Percentiles rank a stretch among this genome's conserved stretches.
Conservation (phyloP, 2,113 vertebrate genomes). For the Hemichromis elongatus region DNA sequence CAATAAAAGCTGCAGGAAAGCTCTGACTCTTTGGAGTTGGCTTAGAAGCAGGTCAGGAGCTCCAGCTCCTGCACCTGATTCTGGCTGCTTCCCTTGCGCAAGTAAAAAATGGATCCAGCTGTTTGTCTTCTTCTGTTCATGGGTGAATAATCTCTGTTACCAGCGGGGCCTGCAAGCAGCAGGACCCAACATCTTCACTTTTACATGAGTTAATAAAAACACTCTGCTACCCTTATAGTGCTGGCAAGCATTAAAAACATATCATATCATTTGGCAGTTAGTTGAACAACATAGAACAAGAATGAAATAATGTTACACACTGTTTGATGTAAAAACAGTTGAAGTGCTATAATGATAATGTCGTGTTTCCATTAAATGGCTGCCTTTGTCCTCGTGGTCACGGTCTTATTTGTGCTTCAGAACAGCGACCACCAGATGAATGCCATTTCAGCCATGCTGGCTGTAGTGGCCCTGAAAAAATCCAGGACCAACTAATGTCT, state of each 20-base stretch:
- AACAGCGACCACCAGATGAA: background rate
- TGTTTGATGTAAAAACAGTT: background rate
- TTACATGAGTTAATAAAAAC: background rate
- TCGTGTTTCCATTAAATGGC: background rate
- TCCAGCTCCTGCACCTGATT: no score
- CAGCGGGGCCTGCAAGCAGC: no score
- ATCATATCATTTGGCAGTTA: background rate
- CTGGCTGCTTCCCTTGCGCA: no score
- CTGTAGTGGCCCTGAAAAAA: background rate
- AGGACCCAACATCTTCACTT: no score
- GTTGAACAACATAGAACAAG: background rate
- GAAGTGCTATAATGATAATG: background rate
- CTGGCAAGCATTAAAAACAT: background rate
- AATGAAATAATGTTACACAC: background rate
- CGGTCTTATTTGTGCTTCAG: background rate
- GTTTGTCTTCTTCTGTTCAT: no score
- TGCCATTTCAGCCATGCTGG: background rate
- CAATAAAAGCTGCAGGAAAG: no score
- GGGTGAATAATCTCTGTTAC: no score
- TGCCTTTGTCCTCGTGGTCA: background rate
- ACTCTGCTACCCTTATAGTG: constrained; percentile 17
- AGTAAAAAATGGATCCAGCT: no score
- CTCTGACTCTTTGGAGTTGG: no score
- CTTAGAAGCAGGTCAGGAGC: no score
- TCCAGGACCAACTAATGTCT: background rate